These are phyloP conservation scores for Tenthredo distinguenda DNA, from an alignment of 2,888 invertebrate genomes.

Conservation along the genomic window DNA sequence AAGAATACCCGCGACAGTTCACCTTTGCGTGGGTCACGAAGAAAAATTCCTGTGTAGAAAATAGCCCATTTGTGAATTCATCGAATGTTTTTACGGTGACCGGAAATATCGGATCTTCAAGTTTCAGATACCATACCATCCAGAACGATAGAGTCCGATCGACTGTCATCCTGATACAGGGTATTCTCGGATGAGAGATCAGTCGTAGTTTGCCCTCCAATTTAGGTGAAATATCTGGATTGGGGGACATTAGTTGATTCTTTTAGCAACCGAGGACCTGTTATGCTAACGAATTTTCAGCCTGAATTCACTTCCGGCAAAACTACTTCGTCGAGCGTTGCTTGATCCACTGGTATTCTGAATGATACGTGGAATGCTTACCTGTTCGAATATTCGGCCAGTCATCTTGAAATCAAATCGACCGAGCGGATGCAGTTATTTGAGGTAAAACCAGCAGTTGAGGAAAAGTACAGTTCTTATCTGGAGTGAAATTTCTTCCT, in stretches of 20 bases:
- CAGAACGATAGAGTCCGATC: background rate
- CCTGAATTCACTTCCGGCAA: background rate
- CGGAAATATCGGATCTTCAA: background rate
- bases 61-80: background rate
- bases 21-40: background rate
- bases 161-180: background rate
- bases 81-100: background rate
- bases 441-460: background rate
- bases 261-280: background rate
- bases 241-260: background rate
- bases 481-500: background rate
- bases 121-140: background rate
- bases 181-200: background rate
- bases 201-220: background rate
- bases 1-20: background rate
- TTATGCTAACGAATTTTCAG: background rate
- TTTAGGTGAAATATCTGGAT: slow-evolving; percentile 3
- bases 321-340: background rate
- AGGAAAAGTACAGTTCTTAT: background rate
- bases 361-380: background rate
- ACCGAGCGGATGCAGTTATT: background rate
- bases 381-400: background rate
- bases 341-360: background rate
- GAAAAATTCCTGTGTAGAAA: background rate
- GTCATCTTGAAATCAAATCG: background rate